Evolutionary conservation across 2,797 vertebrate genomes (phyloP).

Genomic region (Brachyrhaphis roseni): DNA sequence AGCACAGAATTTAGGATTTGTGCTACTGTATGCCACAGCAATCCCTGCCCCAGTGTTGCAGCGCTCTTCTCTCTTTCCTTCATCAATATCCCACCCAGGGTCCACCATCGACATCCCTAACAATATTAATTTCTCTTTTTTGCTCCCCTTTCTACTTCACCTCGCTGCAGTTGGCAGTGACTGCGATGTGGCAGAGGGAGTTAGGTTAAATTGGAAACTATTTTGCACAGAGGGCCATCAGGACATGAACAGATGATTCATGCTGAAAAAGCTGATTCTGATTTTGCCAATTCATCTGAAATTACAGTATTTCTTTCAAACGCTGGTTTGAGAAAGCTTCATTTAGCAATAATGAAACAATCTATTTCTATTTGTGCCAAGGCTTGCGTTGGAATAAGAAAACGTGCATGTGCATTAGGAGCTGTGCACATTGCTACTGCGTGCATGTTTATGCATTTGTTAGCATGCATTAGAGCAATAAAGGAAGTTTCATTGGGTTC

Average conservation of each 20-base stretch:
- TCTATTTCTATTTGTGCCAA: constrained; percentile 39
- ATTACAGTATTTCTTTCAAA: constrained; percentile 55
- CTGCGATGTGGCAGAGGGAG: constrained; percentile 37
- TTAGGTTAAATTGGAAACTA: constrained; percentile 55
- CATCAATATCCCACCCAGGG: constrained; percentile 47
- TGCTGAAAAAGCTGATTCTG: constrained; percentile 62
- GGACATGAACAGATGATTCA: constrained; percentile 47
- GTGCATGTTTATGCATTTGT: constrained; percentile 63
- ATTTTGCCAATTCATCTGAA: constrained; percentile 65
- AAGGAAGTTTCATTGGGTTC: constrained; percentile 67
- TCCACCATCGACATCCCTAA: constrained; percentile 25
- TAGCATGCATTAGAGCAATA: constrained; percentile 68
- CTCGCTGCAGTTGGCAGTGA: constrained; percentile 37
- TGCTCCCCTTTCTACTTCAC: constrained; percentile 34
- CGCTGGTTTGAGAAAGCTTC: constrained; percentile 50
- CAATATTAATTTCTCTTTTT: constrained; percentile 49
- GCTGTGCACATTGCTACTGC: constrained; percentile 21
- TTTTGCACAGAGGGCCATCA: constrained; percentile 51
- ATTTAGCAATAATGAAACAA: constrained; percentile 69
- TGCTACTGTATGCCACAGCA: constrained; percentile 74
- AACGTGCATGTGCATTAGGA: constrained; percentile 29
- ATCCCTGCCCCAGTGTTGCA: constrained; percentile 70
- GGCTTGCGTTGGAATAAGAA: constrained; percentile 17
- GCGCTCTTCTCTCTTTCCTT: constrained; percentile 63
- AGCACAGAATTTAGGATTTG: constrained; percentile 79